Evolutionary conservation across 2,888 invertebrate genomes (phyloP).

Genomic region (Drosophila sordidapex): DNA sequence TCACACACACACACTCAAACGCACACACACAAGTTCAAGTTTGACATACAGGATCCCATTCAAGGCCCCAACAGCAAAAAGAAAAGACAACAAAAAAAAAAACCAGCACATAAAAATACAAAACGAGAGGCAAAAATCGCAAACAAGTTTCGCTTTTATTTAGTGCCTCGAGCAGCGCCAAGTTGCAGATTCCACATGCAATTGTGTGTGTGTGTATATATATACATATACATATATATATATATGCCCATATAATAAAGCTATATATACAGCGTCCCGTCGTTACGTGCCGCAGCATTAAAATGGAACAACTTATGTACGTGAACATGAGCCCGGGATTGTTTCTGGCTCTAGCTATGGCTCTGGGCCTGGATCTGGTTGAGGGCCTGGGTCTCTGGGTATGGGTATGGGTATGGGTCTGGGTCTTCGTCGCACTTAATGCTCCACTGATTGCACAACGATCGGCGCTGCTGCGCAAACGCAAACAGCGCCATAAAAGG

Average conservation of each 20-base stretch:
- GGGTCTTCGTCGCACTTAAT: constrained; percentile 68
- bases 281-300: constrained; percentile 78
- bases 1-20: constrained; percentile 23
- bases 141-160: constrained; percentile 82
- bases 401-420: constrained; percentile 18
- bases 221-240: constrained; percentile 13
- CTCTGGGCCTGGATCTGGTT: constrained; percentile 15
- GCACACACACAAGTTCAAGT: constrained; percentile 68
- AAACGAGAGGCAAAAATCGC: constrained; percentile 47
- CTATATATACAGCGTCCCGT: constrained; percentile 54
- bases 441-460: constrained; percentile 84
- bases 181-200: constrained; percentile 68
- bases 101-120: constrained; percentile 19
- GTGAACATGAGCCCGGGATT: constrained; percentile 28
- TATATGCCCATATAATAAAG: constrained; percentile 34
- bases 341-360: constrained; percentile 2
- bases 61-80: constrained; percentile 73
- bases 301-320: constrained; percentile 74
- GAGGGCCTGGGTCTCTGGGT: constrained; percentile 2
- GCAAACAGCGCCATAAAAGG: constrained; percentile 64
- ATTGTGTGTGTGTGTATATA: constrained; percentile 24
- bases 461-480: constrained; percentile 60
- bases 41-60: constrained; percentile 79
- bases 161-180: constrained; percentile 75
- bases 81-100: constrained; percentile 19